Conservation (phyloP, 2,113 vertebrate species). For the Ursus arctos region DNA sequence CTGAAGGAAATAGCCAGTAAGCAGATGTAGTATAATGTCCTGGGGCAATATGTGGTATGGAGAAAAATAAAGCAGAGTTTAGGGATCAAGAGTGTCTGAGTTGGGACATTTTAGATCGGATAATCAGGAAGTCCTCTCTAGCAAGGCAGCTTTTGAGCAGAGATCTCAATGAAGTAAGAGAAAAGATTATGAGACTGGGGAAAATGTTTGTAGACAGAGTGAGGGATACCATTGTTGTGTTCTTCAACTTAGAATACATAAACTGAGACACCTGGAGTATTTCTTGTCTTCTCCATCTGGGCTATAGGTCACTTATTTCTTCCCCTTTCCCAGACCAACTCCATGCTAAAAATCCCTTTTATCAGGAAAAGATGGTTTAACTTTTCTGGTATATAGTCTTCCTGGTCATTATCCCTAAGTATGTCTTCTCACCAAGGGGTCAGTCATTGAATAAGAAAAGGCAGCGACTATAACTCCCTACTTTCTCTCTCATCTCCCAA, state of each 20-base stretch:
- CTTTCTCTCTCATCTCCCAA: background rate
- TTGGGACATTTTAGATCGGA: background rate
- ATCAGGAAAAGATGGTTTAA: background rate
- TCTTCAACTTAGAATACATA: background rate
- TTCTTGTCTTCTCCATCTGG: constrained; percentile 1
- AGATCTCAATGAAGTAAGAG: background rate
- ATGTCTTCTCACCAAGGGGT: background rate
- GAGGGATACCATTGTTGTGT: background rate
- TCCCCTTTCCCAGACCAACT: background rate
- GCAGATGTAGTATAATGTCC: background rate
- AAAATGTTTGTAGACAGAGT: background rate
- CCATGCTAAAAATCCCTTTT: background rate
- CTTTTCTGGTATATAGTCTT: background rate
- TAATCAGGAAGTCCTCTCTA: background rate
- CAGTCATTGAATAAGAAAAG: background rate
- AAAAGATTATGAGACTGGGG: background rate
- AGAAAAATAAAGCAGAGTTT: background rate
- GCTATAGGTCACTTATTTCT: background rate
- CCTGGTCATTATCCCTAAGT: background rate
- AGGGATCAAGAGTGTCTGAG: background rate
- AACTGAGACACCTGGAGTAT: background rate
- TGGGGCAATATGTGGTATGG: background rate
- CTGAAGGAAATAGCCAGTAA: background rate
- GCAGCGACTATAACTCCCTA: background rate
- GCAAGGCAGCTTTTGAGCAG: background rate